Percentiles rank a stretch among this genome's conserved stretches.
phyloP scores from a whole-genome alignment of 2,888 invertebrate genomes.

The Drosophila eohydei region DNA sequence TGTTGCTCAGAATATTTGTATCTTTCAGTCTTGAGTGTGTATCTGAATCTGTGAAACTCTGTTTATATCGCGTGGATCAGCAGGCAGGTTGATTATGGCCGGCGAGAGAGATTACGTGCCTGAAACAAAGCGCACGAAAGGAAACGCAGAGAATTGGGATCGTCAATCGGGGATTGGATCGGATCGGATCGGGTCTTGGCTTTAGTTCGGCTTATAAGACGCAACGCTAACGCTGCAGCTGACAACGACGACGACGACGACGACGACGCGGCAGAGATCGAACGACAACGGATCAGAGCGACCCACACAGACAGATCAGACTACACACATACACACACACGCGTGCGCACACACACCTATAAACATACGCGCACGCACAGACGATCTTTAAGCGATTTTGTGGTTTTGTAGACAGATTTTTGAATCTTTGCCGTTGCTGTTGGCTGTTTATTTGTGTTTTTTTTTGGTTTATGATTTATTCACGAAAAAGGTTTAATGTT shows the following conservation, averaged over 20 bases:
- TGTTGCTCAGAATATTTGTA: slow-evolving; percentile 5
- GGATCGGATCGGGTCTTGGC: slow-evolving; percentile 45
- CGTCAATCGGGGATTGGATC: slow-evolving; percentile 33
- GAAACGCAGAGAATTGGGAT: slow-evolving; percentile 47
- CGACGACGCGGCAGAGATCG: slow-evolving; percentile 59
- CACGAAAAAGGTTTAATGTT: slow-evolving; percentile 44
- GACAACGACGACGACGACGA: slow-evolving; percentile 36
- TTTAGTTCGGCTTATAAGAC: slow-evolving; percentile 78
- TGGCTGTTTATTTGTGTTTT: slow-evolving; percentile 16
- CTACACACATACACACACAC: slow-evolving; percentile 31
- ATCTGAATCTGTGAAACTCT: slow-evolving; percentile 53
- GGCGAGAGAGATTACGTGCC: slow-evolving; percentile 68
- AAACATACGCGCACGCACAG: slow-evolving; percentile 41
- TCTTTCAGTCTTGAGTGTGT: slow-evolving; percentile 39
- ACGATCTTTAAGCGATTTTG: slow-evolving; percentile 72
- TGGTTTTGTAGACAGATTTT: slow-evolving; percentile 70
- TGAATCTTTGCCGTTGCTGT: slow-evolving; percentile 29
- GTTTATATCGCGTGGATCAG: slow-evolving; percentile 66
- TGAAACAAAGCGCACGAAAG: slow-evolving; percentile 73
- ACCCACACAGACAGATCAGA: slow-evolving; percentile 43
- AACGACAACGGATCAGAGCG: slow-evolving; percentile 67
- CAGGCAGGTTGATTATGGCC: slow-evolving; percentile 78
- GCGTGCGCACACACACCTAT: slow-evolving; percentile 16
- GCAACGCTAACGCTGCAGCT: slow-evolving; percentile 35
- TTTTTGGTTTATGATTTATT: slow-evolving; percentile 12